Conservation (phyloP, 2,888 invertebrate genomes). For the Lomographa bimaculata region DNA sequence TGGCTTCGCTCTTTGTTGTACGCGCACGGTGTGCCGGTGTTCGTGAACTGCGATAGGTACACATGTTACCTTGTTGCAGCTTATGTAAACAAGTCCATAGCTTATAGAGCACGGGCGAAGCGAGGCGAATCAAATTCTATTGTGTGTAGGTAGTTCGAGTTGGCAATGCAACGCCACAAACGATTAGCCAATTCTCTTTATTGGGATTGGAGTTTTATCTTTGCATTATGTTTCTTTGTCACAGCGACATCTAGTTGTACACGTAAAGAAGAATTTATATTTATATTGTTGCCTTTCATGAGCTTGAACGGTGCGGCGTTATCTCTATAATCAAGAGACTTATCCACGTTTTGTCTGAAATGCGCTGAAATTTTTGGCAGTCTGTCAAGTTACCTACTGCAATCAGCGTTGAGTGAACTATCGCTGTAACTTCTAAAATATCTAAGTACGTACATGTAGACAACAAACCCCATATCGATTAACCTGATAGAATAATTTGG, state of each 20-base stretch:
- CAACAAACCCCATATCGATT: no score
- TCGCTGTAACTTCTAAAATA: no score
- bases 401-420: conserved; percentile 49
- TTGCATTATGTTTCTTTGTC: neutral
- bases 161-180: conserved; percentile 12
- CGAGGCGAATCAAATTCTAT: conserved; percentile 12
- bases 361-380: conserved; percentile 53
- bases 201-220: conserved; percentile 3
- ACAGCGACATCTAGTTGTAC: neutral
- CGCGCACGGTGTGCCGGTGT: conserved; percentile 25
- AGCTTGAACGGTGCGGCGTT: no score
- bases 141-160: conserved; percentile 6
- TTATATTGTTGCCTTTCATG: no score
- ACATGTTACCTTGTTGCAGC: conserved; percentile 19
- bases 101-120: conserved; percentile 15
- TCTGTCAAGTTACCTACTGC: conserved; percentile 48
- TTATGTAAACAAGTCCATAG: conserved; percentile 21
- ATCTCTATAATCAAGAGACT: neutral
- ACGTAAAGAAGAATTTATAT: no score
- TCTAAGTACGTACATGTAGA: no score
- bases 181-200: conserved; percentile 1
- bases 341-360: conserved; percentile 32
- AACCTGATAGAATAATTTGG: no score
- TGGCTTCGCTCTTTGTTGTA: conserved; percentile 45
- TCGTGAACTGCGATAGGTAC: conserved; percentile 9